Conservation (phyloP, 2,113 vertebrate species). For the Hypocryptadius cinnamomeus region DNA sequence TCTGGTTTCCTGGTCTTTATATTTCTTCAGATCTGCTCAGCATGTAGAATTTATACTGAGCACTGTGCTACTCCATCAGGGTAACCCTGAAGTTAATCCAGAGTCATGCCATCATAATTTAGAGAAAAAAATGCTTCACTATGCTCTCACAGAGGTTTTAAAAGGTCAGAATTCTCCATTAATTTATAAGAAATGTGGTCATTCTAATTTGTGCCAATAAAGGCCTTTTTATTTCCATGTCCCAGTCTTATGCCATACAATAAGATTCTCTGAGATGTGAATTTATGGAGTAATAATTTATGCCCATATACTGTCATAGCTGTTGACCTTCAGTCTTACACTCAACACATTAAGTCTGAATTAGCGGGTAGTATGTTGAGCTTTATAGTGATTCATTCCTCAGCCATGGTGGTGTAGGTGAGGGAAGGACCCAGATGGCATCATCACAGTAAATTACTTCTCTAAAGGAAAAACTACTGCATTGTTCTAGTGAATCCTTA, state of each 20-base stretch:
- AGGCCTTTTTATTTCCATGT: not conserved
- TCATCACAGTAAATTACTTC: not conserved
- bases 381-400: not conserved
- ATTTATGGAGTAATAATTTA: constrained; percentile 43
- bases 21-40: not conserved
- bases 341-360: not conserved
- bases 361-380: not conserved
- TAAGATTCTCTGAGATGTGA: not conserved
- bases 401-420: not conserved
- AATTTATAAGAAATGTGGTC: not conserved
- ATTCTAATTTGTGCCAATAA: not conserved
- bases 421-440: not conserved
- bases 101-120: not conserved
- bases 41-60: not conserved
- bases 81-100: not conserved
- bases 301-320: not conserved
- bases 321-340: constrained; percentile 44
- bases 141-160: not conserved
- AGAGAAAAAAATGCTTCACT: not conserved
- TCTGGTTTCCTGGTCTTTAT: not conserved
- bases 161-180: constrained; percentile 33
- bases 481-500: not conserved
- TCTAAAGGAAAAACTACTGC: not conserved
- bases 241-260: not conserved
- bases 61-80: not conserved